Conservation (phyloP, 2,113 vertebrate genomes). For the Archocentrus centrarchus region DNA sequence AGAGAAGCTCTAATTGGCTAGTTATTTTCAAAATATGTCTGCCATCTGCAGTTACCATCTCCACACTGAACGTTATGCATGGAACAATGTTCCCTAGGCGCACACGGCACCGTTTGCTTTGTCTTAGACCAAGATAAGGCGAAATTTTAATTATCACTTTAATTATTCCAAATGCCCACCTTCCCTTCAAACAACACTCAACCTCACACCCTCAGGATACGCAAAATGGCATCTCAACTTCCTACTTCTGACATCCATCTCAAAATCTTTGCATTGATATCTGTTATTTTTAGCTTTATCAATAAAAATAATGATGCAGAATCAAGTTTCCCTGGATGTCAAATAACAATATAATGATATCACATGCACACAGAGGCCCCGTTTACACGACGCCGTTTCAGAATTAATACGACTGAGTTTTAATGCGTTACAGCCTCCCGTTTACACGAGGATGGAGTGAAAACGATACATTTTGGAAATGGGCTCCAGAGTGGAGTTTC, state of each 20-base stretch:
- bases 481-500: too few relatives aligned
- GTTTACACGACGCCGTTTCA: too few relatives aligned
- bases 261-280: neutral
- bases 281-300: neutral
- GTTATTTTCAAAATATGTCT: constrained; percentile 40
- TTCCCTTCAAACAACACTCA: neutral
- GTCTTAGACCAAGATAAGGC: neutral
- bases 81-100: constrained; percentile 18
- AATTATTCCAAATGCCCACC: too few relatives aligned
- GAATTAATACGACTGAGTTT: too few relatives aligned
- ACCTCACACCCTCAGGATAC: constrained; percentile 6
- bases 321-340: too few relatives aligned
- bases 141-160: neutral
- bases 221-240: neutral
- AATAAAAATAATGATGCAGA: neutral
- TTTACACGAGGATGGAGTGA: too few relatives aligned
- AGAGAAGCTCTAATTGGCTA: constrained; percentile 21
- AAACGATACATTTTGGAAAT: too few relatives aligned
- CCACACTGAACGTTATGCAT: neutral
- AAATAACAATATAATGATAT: too few relatives aligned
- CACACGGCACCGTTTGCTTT: neutral
- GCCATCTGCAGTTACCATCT: constrained; percentile 2
- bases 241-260: neutral
- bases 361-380: too few relatives aligned
- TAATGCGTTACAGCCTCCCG: too few relatives aligned